Conservation (phyloP, 1,140 invertebrate species). For the Drosophila serrata region DNA sequence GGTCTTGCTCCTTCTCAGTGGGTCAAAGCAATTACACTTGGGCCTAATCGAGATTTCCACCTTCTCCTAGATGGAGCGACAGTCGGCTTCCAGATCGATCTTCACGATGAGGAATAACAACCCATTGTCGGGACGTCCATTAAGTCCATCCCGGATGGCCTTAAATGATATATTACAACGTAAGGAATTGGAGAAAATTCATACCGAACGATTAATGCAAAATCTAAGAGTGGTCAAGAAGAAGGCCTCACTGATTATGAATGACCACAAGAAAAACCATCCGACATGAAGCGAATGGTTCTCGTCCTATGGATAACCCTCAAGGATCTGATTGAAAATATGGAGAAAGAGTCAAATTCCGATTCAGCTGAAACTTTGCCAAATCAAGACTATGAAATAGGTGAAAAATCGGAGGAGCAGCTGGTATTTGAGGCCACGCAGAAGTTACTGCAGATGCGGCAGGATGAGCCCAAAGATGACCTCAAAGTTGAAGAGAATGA, state of each 20-base stretch:
- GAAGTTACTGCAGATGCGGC: not conserved
- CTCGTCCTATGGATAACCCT: not conserved
- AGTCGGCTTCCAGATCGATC: not conserved
- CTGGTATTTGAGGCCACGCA: conserved; percentile 29
- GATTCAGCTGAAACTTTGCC: not conserved
- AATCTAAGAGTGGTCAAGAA: accelerated
- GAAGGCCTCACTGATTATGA: not conserved
- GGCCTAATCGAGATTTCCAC: conserved; percentile 7
- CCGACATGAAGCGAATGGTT: not conserved
- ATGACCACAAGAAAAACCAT: not conserved
- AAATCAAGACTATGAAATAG: not conserved
- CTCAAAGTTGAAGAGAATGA: not conserved
- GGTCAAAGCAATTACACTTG: conserved; percentile 71
- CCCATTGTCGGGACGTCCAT: not conserved
- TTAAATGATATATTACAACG: too few relatives aligned
- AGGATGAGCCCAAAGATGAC: not conserved
- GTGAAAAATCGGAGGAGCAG: not conserved
- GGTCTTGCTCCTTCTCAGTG: conserved; percentile 29
- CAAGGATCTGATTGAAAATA: not conserved
- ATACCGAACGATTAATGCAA: not conserved
- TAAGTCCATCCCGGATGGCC: too few relatives aligned
- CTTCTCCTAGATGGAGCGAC: not conserved
- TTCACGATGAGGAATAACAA: not conserved
- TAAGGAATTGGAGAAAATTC: too few relatives aligned
- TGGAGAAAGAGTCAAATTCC: accelerated